phyloP scores from a whole-genome alignment of 2,888 invertebrate genomes.

The Drosophila nr. perissopoda region DNA sequence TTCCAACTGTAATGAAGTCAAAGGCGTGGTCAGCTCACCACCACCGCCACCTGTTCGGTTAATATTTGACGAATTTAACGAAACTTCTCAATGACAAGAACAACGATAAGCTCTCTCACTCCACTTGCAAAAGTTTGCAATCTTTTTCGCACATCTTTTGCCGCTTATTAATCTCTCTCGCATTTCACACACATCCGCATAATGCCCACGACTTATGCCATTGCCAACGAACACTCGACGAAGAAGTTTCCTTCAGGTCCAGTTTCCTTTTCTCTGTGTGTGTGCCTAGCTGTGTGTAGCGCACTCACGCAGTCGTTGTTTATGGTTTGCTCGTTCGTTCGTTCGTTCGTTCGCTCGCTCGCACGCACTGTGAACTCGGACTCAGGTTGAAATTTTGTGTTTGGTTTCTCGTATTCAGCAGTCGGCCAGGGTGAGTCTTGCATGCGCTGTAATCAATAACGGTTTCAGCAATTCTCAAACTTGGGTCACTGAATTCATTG shows the following conservation, averaged over 20 bases:
- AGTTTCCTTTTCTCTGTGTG: background rate
- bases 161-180: slow-evolving; percentile 10
- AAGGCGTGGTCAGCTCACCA: slow-evolving; percentile 51
- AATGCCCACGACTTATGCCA: slow-evolving; percentile 3
- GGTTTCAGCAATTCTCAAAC: no score
- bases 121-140: background rate
- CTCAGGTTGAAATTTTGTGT: slow-evolving; percentile 7
- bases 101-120: background rate
- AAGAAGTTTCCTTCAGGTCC: slow-evolving; percentile 6
- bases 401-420: slow-evolving; percentile 1
- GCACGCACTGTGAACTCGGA: slow-evolving; percentile 9
- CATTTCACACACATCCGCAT: background rate
- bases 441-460: slow-evolving; percentile 23
- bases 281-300: slow-evolving; percentile 14
- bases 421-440: slow-evolving; percentile 23
- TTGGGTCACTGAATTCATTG: background rate
- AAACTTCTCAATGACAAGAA: background rate
- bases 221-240: slow-evolving; percentile 11
- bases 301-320: slow-evolving; percentile 25
- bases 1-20: slow-evolving; percentile 39
- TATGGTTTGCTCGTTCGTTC: slow-evolving; percentile 2
- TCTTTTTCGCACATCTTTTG: background rate
- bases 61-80: background rate
- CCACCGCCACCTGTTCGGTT: slow-evolving; percentile 16
- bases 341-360: slow-evolving; percentile 4